Percentiles rank a stretch among this genome's conserved stretches.
Evolutionary conservation across 1,140 invertebrate species (phyloP).

Genomic region (Papilio machaon): DNA sequence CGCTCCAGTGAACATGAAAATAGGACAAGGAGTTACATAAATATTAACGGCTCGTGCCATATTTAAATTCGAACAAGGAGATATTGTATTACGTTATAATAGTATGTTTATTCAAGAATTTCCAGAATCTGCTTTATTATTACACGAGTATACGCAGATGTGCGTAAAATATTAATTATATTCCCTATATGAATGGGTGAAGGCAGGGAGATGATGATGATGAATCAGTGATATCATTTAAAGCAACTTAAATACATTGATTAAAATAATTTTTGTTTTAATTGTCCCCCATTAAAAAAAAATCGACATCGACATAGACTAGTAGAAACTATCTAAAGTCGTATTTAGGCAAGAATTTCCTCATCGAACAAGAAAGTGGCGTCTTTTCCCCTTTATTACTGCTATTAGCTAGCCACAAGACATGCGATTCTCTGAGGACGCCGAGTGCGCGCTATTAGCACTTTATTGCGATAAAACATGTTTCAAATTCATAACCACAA

Average conservation of each 20-base stretch:
- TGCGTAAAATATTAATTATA: not conserved
- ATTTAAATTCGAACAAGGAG: slow-evolving; percentile 15
- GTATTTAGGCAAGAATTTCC: slow-evolving; percentile 20
- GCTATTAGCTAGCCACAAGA: slow-evolving; percentile 34
- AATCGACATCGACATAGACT: not conserved
- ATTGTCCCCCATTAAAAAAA: not conserved
- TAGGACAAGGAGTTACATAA: slow-evolving; percentile 2
- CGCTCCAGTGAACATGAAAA: not conserved
- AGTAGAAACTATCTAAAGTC: not conserved
- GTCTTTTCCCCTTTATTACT: slow-evolving; percentile 24
- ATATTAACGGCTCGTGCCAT: slow-evolving; percentile 12
- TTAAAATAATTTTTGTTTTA: no score
- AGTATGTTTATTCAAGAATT: not conserved
- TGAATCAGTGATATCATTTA: no score
- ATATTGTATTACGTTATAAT: not conserved
- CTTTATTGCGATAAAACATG: slow-evolving; percentile 27
- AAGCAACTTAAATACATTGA: no score
- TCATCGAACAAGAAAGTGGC: slow-evolving; percentile 35
- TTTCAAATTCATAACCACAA: slow-evolving; percentile 24
- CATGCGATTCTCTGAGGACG: slow-evolving; percentile 20
- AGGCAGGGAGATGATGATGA: no score
- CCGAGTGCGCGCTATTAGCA: slow-evolving; percentile 25
- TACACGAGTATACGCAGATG: not conserved
- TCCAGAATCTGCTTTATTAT: not conserved
- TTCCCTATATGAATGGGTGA: not conserved